A percentile compares a stretch with the other conserved stretches of the same genome.
Conservation (phyloP, 64 coral and sea anemone genomes). For the Montipora cactus region DNA sequence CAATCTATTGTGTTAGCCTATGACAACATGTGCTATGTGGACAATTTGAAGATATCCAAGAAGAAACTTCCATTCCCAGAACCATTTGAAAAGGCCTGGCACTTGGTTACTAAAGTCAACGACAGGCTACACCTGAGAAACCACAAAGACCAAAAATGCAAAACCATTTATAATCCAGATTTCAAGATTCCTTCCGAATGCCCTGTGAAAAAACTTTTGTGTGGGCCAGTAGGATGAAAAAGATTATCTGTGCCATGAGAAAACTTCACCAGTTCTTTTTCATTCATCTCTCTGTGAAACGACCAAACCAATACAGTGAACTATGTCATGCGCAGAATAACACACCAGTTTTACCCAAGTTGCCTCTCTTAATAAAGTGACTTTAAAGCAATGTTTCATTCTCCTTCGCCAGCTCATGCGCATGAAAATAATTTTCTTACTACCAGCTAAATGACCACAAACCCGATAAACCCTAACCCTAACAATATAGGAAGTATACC, state of each 20-base stretch:
- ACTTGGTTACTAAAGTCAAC: constrained; percentile 17
- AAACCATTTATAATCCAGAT: constrained; percentile 24
- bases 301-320: constrained; percentile 25
- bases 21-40: constrained; percentile 49
- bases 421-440: too few species aligned
- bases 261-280: constrained; percentile 43
- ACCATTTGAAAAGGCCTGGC: too few species aligned
- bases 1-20: constrained; percentile 6
- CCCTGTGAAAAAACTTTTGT: neutral
- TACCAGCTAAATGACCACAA: too few species aligned
- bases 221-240: constrained; percentile 39
- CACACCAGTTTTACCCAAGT: constrained; percentile 14
- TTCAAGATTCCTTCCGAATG: constrained; percentile 15
- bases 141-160: constrained; percentile 39
- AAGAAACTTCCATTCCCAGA: neutral
- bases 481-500: too few species aligned
- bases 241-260: constrained; percentile 31
- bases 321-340: constrained; percentile 12
- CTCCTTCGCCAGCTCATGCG: too few species aligned
- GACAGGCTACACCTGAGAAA: constrained; percentile 24
- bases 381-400: too few species aligned
- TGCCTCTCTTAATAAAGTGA: neutral
- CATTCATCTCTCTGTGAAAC: constrained; percentile 21
- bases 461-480: too few species aligned
- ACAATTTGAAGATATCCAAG: neutral